A percentile compares a stretch with the other conserved stretches of the same genome.
Evolutionary conservation across 2,113 vertebrate genomes (phyloP).

Genomic region (Oncorhynchus keta): DNA sequence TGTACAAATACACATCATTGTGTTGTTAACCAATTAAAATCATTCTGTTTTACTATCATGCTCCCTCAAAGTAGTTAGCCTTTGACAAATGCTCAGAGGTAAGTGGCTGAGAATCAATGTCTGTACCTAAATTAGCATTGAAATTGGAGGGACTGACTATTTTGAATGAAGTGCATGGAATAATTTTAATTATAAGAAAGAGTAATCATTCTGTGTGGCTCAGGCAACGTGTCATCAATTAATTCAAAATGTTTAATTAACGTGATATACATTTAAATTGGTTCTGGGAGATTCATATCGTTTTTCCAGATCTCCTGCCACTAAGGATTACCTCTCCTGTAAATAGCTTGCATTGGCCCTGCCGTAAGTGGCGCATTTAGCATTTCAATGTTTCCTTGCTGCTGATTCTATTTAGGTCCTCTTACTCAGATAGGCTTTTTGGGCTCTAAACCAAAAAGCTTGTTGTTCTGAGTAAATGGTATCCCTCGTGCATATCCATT

Average conservation of each 20-base stretch:
- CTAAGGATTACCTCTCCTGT: slow-evolving; percentile 42
- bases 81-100: slow-evolving; percentile 28
- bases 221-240: slow-evolving; percentile 43
- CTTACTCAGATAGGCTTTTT: slow-evolving; percentile 14
- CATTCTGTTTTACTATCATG: slow-evolving; percentile 26
- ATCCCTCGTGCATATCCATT: slow-evolving; percentile 45
- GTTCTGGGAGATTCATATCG: slow-evolving; percentile 43
- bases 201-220: slow-evolving; percentile 50
- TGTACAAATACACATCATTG: no score
- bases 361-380: slow-evolving; percentile 27
- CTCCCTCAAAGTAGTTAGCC: slow-evolving; percentile 36
- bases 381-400: slow-evolving; percentile 16
- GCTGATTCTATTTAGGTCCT: slow-evolving; percentile 25
- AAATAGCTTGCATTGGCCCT: slow-evolving; percentile 20
- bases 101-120: slow-evolving; percentile 42
- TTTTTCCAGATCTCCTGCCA: slow-evolving; percentile 30
- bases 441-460: slow-evolving; percentile 29
- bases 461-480: slow-evolving; percentile 16
- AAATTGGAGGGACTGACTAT: slow-evolving; percentile 26
- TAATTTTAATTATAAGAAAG: slow-evolving; percentile 41
- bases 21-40: slow-evolving; percentile 32
- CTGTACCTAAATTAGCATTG: slow-evolving; percentile 38
- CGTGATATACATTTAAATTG: slow-evolving; percentile 58
- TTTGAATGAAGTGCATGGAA: slow-evolving; percentile 21
- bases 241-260: slow-evolving; percentile 62